These are phyloP conservation scores for Lithobius niger DNA, from an alignment of 1,140 invertebrate species.

Conservation along the genomic window DNA sequence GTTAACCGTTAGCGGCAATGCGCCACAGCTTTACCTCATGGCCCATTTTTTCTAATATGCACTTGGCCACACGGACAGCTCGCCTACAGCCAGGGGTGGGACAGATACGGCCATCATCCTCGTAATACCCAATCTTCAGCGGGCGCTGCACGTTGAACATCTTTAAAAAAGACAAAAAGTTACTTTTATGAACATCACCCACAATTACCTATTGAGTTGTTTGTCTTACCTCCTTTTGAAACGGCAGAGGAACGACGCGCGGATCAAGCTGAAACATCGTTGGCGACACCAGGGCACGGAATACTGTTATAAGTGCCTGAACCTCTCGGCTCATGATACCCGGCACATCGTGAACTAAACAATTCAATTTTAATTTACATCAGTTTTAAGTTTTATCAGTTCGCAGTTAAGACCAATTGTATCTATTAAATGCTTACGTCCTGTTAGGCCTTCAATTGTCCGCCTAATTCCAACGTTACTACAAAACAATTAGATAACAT, in stretches of 20 bases:
- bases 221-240: slow-evolving; percentile 3
- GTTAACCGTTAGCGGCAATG: too few relatives aligned
- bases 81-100: slow-evolving; percentile 26
- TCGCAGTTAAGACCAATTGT: too few relatives aligned
- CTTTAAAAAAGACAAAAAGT: too few relatives aligned
- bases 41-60: slow-evolving; percentile 21
- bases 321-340: background rate
- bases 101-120: slow-evolving; percentile 24
- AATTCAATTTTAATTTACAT: too few relatives aligned
- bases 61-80: slow-evolving; percentile 26
- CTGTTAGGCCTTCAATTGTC: slow-evolving; percentile 1
- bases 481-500: too few relatives aligned
- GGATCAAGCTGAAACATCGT: background rate
- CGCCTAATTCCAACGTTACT: background rate
- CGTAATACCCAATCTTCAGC: slow-evolving; percentile 28
- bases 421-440: background rate
- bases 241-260: background rate
- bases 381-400: too few relatives aligned
- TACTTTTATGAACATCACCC: too few relatives aligned
- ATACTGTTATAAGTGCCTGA: background rate
- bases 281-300: background rate
- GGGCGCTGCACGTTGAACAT: too few relatives aligned
- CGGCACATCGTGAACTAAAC: background rate
- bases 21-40: too few relatives aligned
- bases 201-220: too few relatives aligned